Evolutionary conservation across 2,888 invertebrate species (phyloP).

Genomic region (Oscheius onirici): DNA sequence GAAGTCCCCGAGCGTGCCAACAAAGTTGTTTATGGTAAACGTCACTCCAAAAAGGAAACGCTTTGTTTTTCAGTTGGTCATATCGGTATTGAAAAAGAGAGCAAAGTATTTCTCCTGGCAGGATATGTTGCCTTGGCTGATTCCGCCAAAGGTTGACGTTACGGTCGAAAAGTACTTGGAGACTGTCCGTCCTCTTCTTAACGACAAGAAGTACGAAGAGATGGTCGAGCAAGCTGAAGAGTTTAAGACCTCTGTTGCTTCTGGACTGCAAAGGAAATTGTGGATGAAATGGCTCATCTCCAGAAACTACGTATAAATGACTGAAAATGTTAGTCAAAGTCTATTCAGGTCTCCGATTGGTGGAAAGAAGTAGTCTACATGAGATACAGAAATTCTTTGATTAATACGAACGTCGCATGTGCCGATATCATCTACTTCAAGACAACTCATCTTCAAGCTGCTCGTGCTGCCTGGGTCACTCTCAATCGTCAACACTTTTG

Average conservation of each 20-base stretch:
- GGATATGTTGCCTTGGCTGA: conserved; percentile 55
- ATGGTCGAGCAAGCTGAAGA: conserved; percentile 50
- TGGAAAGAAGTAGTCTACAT: conserved; percentile 68
- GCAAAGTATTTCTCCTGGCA: conserved; percentile 57
- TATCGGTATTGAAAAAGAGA: conserved; percentile 42
- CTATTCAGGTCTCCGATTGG: conserved; percentile 59
- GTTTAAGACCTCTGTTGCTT: conserved; percentile 53
- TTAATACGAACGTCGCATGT: conserved; percentile 62
- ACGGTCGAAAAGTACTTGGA: conserved; percentile 55
- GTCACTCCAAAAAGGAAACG: neutral
- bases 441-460: conserved; percentile 56
- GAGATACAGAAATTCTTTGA: conserved; percentile 60
- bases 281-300: conserved; percentile 65
- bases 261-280: conserved; percentile 57
- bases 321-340: neutral
- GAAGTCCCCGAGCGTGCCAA: conserved; percentile 52
- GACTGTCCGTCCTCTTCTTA: conserved; percentile 58
- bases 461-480: conserved; percentile 62
- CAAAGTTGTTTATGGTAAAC: conserved; percentile 58
- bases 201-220: conserved; percentile 50
- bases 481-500: conserved; percentile 53
- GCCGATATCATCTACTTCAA: conserved; percentile 48
- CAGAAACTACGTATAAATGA: conserved; percentile 54
- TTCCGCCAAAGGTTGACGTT: conserved; percentile 53
- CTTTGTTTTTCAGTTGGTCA: conserved; percentile 34